These are phyloP conservation scores for Myoxocephalus aenaeus DNA, from an alignment of 2,797 vertebrate genomes.

Conservation along the genomic window DNA sequence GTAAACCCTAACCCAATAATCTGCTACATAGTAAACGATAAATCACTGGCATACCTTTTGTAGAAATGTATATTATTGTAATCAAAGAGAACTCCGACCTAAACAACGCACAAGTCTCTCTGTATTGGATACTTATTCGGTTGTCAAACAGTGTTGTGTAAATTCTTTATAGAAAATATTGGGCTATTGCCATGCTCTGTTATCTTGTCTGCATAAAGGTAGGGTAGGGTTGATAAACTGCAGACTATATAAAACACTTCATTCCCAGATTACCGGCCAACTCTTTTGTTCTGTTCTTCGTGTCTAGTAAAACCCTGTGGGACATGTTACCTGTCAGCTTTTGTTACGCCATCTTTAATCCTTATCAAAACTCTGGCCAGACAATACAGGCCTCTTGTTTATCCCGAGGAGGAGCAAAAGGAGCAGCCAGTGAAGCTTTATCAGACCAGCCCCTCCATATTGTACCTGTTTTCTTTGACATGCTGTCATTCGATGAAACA, in stretches of 20 bases:
- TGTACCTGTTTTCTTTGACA: background rate
- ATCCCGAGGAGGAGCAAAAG: background rate
- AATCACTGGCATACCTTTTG: background rate
- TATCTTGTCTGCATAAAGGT: slow-evolving; percentile 8
- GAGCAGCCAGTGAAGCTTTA: background rate
- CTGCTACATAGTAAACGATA: background rate
- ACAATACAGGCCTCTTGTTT: background rate
- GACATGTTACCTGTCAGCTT: background rate
- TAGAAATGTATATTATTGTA: background rate
- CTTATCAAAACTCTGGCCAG: background rate
- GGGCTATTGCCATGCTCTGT: background rate
- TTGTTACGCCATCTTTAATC: background rate
- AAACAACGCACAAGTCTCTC: background rate
- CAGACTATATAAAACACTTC: background rate
- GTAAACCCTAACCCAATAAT: background rate
- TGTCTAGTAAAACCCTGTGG: background rate
- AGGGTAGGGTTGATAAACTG: background rate
- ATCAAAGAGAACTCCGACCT: background rate
- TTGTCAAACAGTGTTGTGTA: background rate
- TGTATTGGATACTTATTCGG: background rate
- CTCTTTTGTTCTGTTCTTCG: background rate
- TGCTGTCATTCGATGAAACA: background rate
- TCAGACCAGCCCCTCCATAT: background rate
- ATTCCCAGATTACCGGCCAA: background rate
- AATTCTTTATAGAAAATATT: background rate